These are phyloP conservation scores for Drosophila equinoxialis DNA, from an alignment of 1,140 invertebrate species.

Conservation along the genomic window DNA sequence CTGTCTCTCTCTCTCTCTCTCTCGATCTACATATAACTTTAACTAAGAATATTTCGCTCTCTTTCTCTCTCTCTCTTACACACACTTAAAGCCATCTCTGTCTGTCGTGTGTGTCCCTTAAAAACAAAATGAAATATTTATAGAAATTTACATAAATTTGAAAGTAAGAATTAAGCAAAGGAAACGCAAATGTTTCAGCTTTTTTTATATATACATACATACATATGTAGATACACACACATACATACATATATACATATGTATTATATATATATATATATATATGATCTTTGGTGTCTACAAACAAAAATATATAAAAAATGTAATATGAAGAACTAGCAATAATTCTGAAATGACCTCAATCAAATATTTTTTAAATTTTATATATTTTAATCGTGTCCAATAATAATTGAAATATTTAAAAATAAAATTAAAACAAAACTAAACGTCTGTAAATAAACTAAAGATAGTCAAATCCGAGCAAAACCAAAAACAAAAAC, in stretches of 20 bases:
- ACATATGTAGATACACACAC: conserved; percentile 51
- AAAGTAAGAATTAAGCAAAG: conserved; percentile 28
- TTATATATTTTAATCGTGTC: conserved; percentile 77
- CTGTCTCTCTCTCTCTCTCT: conserved; percentile 69
- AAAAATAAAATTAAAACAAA: conserved; percentile 24
- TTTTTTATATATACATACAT: conserved; percentile 29
- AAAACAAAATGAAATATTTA: conserved; percentile 54
- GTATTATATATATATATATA: conserved; percentile 26
- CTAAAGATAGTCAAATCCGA: conserved; percentile 11
- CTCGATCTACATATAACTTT: conserved; percentile 64
- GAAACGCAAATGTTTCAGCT: conserved; percentile 12
- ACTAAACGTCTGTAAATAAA: conserved; percentile 68
- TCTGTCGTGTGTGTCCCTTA: conserved; percentile 57
- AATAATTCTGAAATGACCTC: conserved; percentile 83
- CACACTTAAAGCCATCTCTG: conserved; percentile 53
- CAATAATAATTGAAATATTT: conserved; percentile 22
- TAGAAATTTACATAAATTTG: conserved; percentile 61
- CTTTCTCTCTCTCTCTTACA: no score
- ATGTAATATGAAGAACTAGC: conserved; percentile 50
- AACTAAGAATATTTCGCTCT: conserved; percentile 51
- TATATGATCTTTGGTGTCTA: conserved; percentile 59
- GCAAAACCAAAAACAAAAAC: conserved; percentile 59
- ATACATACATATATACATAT: conserved; percentile 33
- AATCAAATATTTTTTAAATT: conserved; percentile 83
- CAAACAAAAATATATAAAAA: conserved; percentile 39